Evolutionary conservation across 2,888 invertebrate genomes (phyloP).

Genomic region (Zhuqinia jingwanae): DNA sequence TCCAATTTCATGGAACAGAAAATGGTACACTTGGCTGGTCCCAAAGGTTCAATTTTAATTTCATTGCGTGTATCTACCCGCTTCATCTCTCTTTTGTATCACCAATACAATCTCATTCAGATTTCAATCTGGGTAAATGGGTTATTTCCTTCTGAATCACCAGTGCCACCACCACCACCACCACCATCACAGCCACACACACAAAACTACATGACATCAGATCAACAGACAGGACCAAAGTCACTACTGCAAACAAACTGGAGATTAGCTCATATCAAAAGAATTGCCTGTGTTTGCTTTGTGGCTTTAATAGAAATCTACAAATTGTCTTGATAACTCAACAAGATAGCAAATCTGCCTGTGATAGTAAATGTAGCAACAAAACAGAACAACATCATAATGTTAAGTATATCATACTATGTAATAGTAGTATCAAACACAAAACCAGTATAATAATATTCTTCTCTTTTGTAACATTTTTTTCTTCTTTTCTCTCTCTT

Average conservation of each 20-base stretch:
- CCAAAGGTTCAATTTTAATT: slow-evolving; percentile 72
- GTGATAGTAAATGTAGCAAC: too few species aligned
- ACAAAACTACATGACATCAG: too few species aligned
- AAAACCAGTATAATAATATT: too few species aligned
- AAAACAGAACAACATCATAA: not conserved
- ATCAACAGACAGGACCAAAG: not conserved
- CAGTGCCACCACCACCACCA: not conserved
- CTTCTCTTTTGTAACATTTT: too few species aligned
- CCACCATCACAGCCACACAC: too few species aligned
- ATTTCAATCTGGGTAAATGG: slow-evolving; percentile 64
- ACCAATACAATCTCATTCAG: slow-evolving; percentile 57
- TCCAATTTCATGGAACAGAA: slow-evolving; percentile 49
- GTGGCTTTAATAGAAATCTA: slow-evolving; percentile 26
- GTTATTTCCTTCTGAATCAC: slow-evolving; percentile 31
- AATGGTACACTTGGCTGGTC: slow-evolving; percentile 51
- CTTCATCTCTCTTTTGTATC: not conserved
- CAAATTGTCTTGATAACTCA: slow-evolving; percentile 35
- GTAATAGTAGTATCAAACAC: too few species aligned
- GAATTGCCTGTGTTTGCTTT: slow-evolving; percentile 12
- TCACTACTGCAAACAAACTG: not conserved
- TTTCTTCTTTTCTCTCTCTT: too few species aligned
- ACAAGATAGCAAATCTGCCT: too few species aligned
- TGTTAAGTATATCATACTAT: too few species aligned
- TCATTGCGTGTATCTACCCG: slow-evolving; percentile 44
- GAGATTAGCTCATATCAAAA: slow-evolving; percentile 15